These are phyloP conservation scores for Orientallactaga sibirica DNA, from an alignment of 2,797 vertebrate genomes.

Conservation along the genomic window DNA sequence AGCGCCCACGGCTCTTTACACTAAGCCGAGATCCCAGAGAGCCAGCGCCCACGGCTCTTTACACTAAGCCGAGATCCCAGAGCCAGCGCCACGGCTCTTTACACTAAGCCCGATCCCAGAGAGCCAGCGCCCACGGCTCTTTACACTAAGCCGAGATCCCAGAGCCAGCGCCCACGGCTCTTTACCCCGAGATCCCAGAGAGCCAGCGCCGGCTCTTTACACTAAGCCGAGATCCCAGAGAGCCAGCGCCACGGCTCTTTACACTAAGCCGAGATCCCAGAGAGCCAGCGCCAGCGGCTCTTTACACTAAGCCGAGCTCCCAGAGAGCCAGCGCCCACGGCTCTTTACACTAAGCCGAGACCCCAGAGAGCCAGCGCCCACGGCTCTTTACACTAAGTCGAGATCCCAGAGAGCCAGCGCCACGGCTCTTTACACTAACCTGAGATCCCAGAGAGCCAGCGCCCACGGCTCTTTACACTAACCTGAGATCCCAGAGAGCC, in stretches of 20 bases:
- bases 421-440: background rate
- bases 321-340: background rate
- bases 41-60: no score
- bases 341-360: background rate
- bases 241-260: background rate
- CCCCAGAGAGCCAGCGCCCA: background rate
- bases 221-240: background rate
- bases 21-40: no score
- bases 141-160: background rate
- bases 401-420: background rate
- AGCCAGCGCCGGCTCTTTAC: slow-evolving; percentile 12
- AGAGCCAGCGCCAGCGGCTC: no score
- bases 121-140: background rate
- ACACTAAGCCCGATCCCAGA: no score
- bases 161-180: background rate
- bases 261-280: background rate
- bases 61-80: no score
- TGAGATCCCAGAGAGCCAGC: background rate
- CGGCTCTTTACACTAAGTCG: background rate
- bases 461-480: background rate
- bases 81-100: no score
- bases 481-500: background rate
- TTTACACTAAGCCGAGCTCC: no score
- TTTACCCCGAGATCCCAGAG: background rate
- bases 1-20: no score